These are phyloP conservation scores for Fabriciana adippe DNA, from an alignment of 2,888 invertebrate genomes.

Conservation along the genomic window DNA sequence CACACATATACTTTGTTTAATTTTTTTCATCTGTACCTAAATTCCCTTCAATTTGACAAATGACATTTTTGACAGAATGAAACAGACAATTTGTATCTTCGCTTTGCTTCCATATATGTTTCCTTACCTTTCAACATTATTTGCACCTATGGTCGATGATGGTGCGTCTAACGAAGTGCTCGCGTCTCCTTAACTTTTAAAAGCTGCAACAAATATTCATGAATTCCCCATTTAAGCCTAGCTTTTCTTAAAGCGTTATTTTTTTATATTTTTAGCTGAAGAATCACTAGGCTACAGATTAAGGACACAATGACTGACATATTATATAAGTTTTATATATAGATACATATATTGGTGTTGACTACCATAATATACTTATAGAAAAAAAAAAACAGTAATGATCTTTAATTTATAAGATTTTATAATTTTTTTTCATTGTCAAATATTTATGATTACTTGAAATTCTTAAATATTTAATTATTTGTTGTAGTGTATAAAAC, in stretches of 20 bases:
- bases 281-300: slow-evolving; percentile 52
- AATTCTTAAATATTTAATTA: too few relatives aligned
- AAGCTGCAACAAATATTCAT: slow-evolving; percentile 82
- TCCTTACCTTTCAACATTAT: slow-evolving; percentile 70
- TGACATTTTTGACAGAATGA: slow-evolving; percentile 20
- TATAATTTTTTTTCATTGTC: too few relatives aligned
- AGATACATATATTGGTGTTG: slow-evolving; percentile 5
- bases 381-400: too few relatives aligned
- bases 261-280: slow-evolving; percentile 42
- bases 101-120: slow-evolving; percentile 42
- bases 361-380: too few relatives aligned
- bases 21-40: slow-evolving; percentile 17
- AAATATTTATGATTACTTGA: too few relatives aligned
- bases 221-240: slow-evolving; percentile 73
- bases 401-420: too few relatives aligned
- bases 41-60: slow-evolving; percentile 14
- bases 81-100: slow-evolving; percentile 26
- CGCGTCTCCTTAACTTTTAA: slow-evolving; percentile 72
- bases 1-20: slow-evolving; percentile 1
- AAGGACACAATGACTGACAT: slow-evolving; percentile 16
- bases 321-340: slow-evolving; percentile 21
- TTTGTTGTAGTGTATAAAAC: neutral
- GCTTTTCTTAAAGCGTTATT: slow-evolving; percentile 57
- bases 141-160: slow-evolving; percentile 64
- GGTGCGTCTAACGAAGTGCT: slow-evolving; percentile 58